Conservation (phyloP, 2,797 vertebrate species). For the Falco novaeseelandiae region DNA sequence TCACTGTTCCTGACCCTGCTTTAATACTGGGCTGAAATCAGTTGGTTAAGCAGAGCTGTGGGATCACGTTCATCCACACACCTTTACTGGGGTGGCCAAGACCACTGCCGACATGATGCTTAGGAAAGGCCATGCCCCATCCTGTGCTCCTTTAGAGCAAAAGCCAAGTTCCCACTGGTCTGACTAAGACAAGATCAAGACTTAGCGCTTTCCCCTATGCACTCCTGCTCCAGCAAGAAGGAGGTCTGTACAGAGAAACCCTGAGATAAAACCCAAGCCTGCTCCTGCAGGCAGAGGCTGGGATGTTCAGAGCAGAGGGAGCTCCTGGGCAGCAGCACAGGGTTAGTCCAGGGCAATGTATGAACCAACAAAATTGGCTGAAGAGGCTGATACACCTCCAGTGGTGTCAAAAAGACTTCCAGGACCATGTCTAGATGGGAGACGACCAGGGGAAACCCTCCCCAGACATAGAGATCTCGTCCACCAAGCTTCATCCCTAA, state of each 20-base stretch:
- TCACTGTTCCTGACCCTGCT: not conserved
- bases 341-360: not conserved
- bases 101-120: not conserved
- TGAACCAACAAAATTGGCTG: not conserved
- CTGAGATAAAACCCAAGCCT: not conserved
- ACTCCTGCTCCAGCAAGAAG: not conserved
- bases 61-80: not conserved
- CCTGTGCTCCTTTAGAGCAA: not conserved
- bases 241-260: not conserved
- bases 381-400: not conserved
- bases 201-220: not conserved
- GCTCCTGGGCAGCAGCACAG: not conserved
- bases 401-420: not conserved
- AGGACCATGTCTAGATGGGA: not conserved
- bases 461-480: not conserved
- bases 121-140: not conserved
- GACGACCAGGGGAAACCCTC: not conserved
- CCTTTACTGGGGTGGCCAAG: not conserved
- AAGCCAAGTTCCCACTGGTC: not conserved
- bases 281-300: not conserved
- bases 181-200: not conserved
- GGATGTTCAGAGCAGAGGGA: not conserved
- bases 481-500: not conserved
- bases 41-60: not conserved
- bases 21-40: not conserved